A percentile compares a stretch with the other conserved stretches of the same genome.
Evolutionary conservation across 2,888 invertebrate genomes (phyloP).

Genomic region (Zaprionus lineosus): DNA sequence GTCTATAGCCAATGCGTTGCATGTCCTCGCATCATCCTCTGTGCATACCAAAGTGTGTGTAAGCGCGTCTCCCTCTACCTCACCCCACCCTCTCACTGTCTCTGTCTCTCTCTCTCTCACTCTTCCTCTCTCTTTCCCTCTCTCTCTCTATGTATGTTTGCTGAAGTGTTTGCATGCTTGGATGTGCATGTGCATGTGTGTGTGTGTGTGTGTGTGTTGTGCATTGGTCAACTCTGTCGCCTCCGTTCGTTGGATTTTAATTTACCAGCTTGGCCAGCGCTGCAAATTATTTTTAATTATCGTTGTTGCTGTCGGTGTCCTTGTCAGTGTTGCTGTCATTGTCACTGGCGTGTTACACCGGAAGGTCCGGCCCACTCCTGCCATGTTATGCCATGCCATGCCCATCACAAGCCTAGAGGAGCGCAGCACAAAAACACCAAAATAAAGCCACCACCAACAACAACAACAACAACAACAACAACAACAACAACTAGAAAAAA

Average conservation of each 20-base stretch:
- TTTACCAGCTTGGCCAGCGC: constrained; percentile 43
- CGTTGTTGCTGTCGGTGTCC: constrained; percentile 57
- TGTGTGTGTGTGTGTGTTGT: constrained; percentile 13
- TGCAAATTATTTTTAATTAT: constrained; percentile 74
- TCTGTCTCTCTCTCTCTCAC: background rate
- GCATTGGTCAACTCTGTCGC: constrained; percentile 26
- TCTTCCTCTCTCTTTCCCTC: background rate
- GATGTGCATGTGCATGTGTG: background rate
- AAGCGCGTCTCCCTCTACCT: background rate
- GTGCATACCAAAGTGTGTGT: constrained; percentile 37
- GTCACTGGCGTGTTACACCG: constrained; percentile 52
- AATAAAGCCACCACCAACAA: no score
- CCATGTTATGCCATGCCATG: no score
- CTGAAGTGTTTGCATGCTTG: background rate
- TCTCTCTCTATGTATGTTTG: background rate
- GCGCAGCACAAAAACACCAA: no score
- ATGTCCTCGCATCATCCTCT: constrained; percentile 44
- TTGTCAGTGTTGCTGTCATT: constrained; percentile 53
- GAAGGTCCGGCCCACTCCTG: background rate
- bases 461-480: background rate
- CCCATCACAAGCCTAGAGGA: background rate
- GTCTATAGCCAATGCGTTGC: constrained; percentile 47
- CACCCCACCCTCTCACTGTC: background rate
- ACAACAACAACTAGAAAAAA: background rate
- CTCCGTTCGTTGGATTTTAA: constrained; percentile 52